Conservation (phyloP, 2,113 vertebrate genomes). For the Heloderma charlesbogerti region DNA sequence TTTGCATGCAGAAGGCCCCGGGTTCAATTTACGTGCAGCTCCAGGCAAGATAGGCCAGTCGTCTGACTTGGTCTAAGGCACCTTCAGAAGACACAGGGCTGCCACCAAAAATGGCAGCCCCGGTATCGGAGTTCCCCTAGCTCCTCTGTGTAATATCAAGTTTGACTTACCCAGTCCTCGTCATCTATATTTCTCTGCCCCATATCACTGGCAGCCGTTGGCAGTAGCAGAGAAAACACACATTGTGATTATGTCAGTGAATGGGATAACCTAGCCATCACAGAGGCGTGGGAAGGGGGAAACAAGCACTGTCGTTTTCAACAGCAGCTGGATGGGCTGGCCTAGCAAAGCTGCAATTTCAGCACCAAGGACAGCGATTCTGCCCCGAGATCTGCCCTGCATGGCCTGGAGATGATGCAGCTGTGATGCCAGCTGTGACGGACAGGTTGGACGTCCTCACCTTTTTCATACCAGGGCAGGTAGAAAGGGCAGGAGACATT, state of each 20-base stretch:
- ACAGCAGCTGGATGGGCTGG: not conserved
- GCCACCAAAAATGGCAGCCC: not conserved
- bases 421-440: not conserved
- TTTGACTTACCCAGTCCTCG: not conserved
- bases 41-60: too few relatives aligned
- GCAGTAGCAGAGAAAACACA: not conserved
- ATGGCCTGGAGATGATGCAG: too few relatives aligned
- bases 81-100: not conserved
- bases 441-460: conserved; percentile 62
- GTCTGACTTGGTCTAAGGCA: too few relatives aligned
- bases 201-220: not conserved
- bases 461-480: conserved; percentile 87
- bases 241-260: not conserved
- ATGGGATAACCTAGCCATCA: too few relatives aligned
- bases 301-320: not conserved
- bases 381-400: too few relatives aligned
- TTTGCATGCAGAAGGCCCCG: too few relatives aligned
- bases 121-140: not conserved
- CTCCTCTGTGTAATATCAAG: not conserved
- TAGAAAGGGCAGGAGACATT: conserved; percentile 88
- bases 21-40: too few relatives aligned
- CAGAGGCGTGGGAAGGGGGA: too few relatives aligned
- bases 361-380: not conserved
- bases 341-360: not conserved
- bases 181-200: not conserved